These are phyloP conservation scores for Spizella passerina DNA, from an alignment of 2,797 vertebrate genomes.

Conservation along the genomic window DNA sequence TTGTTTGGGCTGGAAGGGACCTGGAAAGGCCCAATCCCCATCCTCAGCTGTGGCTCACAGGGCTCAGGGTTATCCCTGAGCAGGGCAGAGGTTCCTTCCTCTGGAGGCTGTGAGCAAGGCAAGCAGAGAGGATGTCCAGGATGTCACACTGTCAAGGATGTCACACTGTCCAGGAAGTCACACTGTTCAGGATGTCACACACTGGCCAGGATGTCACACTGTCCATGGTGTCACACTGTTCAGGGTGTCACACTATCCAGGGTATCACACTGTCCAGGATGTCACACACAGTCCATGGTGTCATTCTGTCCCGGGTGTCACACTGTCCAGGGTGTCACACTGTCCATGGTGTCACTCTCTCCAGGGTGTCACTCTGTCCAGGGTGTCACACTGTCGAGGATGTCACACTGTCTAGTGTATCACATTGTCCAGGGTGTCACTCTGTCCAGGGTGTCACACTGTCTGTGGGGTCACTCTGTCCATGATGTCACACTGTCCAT, in stretches of 20 bases:
- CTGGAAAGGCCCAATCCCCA: neutral
- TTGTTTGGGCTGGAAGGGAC: neutral
- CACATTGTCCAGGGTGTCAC: too few species aligned
- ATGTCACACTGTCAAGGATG: neutral
- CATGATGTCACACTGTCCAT: accelerated
- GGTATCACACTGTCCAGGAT: neutral
- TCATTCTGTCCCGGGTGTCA: neutral
- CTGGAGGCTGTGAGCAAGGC: neutral
- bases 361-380: neutral
- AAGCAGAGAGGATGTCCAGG: neutral
- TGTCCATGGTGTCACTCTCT: neutral
- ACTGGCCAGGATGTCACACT: neutral
- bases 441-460: accelerated
- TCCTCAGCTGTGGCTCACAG: neutral
- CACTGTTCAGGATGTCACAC: neutral
- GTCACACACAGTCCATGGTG: neutral
- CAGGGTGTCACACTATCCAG: accelerated
- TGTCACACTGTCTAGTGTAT: too few species aligned
- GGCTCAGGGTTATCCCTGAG: neutral
- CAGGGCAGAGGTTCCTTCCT: neutral
- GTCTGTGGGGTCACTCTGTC: too few species aligned
- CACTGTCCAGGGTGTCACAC: neutral
- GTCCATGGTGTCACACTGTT: too few species aligned
- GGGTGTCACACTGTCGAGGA: accelerated
- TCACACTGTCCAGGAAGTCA: too few species aligned